A percentile compares a stretch with the other conserved stretches of the same genome.
phyloP scores from a whole-genome alignment of 2,797 vertebrate genomes.

The Oreochromis grahami region DNA sequence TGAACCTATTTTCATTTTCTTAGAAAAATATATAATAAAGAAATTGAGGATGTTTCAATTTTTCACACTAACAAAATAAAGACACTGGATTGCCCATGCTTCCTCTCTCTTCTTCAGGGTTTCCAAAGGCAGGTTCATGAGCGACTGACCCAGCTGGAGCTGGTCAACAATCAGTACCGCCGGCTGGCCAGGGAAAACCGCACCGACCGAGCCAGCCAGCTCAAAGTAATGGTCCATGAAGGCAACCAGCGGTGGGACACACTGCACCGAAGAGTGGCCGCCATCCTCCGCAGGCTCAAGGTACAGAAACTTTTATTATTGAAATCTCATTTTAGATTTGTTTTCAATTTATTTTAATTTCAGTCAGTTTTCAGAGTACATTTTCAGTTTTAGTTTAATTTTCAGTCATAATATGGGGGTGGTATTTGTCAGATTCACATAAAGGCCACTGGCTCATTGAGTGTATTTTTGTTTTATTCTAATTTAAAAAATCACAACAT shows the following conservation, averaged over 20 bases:
- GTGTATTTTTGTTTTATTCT: neutral
- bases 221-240: conserved; percentile 86
- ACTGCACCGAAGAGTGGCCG: conserved; percentile 82
- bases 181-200: conserved; percentile 91
- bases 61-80: neutral
- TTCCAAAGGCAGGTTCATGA: conserved; percentile 92
- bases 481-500: neutral
- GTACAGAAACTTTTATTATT: conserved; percentile 18
- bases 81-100: neutral
- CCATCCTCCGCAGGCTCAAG: conserved; percentile 87
- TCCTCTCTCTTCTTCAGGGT: conserved; percentile 62
- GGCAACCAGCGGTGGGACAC: conserved; percentile 92
- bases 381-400: neutral
- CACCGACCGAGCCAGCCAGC: conserved; percentile 85
- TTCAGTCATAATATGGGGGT: neutral
- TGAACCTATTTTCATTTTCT: neutral
- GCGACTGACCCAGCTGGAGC: conserved; percentile 86
- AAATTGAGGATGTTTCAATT: neutral
- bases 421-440: neutral
- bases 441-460: neutral
- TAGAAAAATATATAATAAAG: neutral
- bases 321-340: neutral
- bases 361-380: neutral
- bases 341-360: neutral
- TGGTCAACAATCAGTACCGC: conserved; percentile 92